phyloP scores from a whole-genome alignment of 2,797 vertebrate species.

The Moxostoma hubbsi region DNA sequence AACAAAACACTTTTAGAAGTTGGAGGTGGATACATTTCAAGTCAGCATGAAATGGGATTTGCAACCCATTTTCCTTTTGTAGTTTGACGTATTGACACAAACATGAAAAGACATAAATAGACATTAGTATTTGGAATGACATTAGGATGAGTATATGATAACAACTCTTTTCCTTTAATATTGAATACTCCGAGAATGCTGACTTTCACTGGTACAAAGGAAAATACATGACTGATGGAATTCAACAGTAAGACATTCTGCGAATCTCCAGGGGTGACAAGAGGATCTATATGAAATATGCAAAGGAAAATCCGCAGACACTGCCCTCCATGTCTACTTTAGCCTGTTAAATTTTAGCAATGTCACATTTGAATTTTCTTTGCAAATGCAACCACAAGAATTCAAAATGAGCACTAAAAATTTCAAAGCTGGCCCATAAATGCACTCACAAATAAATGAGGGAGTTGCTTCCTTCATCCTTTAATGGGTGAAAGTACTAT shows the following conservation, averaged over 20 bases:
- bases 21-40: background rate
- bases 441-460: no score
- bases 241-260: conserved; percentile 29
- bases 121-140: background rate
- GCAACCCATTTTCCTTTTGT: no score
- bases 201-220: conserved; percentile 22
- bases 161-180: background rate
- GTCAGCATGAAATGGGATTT: background rate
- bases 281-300: conserved; percentile 30
- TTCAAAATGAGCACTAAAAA: background rate
- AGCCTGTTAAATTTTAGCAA: background rate
- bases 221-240: conserved; percentile 25
- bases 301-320: background rate
- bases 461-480: no score
- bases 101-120: background rate
- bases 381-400: background rate
- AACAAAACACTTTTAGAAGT: conserved; percentile 8
- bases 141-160: background rate
- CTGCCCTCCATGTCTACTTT: background rate
- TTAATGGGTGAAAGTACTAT: no score
- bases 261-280: conserved; percentile 21
- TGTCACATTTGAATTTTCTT: background rate
- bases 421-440: no score
- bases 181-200: conserved; percentile 28
- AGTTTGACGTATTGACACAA: no score